Conservation (phyloP, 2,113 vertebrate genomes). For the Sturnira hondurensis region DNA sequence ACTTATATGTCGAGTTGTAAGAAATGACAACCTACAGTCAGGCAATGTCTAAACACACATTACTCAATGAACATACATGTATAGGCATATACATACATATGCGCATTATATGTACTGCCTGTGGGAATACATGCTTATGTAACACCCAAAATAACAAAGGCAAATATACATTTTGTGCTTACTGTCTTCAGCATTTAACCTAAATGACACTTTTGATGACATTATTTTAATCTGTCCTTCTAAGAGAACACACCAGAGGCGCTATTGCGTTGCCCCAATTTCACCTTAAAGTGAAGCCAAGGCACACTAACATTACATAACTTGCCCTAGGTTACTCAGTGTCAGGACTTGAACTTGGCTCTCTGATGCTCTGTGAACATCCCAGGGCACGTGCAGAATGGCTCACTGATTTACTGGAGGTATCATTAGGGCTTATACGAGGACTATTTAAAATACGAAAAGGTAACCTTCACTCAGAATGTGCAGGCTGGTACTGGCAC, state of each 20-base stretch:
- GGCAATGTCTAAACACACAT: not conserved
- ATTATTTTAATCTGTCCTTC: not conserved
- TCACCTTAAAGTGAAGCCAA: not conserved
- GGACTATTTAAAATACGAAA: not conserved
- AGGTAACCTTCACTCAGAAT: not conserved
- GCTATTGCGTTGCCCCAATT: not conserved
- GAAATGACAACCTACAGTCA: not conserved
- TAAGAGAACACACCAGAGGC: not conserved
- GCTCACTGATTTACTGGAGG: not conserved
- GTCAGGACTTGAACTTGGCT: not conserved
- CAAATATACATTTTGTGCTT: rapidly evolving
- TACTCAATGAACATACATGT: not conserved
- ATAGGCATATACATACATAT: rapidly evolving
- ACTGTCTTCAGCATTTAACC: not conserved
- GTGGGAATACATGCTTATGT: not conserved
- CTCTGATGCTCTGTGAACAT: not conserved
- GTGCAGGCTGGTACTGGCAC: no score
- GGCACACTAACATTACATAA: rapidly evolving
- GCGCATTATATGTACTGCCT: no score
- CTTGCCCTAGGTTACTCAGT: not conserved
- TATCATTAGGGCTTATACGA: not conserved
- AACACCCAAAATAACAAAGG: not conserved
- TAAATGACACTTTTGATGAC: no score
- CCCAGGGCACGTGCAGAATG: not conserved
- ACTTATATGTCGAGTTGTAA: not conserved